A percentile compares a stretch with the other conserved stretches of the same genome.
These are phyloP conservation scores for Chlorops oryzae DNA, from an alignment of 1,140 invertebrate genomes.

Conservation along the genomic window DNA sequence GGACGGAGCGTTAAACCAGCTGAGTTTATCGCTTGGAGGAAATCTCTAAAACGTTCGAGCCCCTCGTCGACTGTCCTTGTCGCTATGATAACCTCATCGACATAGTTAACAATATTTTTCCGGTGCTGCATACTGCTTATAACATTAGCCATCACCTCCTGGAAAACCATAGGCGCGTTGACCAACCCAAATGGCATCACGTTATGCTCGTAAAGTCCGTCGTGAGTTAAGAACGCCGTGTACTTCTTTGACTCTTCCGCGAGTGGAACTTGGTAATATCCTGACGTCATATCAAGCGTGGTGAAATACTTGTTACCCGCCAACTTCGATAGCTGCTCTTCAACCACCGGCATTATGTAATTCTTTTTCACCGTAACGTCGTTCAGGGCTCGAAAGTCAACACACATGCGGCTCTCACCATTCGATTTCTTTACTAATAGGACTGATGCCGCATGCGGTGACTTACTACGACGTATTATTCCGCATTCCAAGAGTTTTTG, in stretches of 20 bases:
- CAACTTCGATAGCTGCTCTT: conserved; percentile 46
- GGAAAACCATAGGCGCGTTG: conserved; percentile 49
- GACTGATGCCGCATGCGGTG: conserved; percentile 48
- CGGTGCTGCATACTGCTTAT: neutral
- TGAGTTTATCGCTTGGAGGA: conserved; percentile 15
- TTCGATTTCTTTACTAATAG: conserved; percentile 51
- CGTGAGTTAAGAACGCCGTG: conserved; percentile 23
- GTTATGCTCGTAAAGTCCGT: conserved; percentile 35
- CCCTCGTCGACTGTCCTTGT: conserved; percentile 19
- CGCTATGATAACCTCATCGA: conserved; percentile 20
- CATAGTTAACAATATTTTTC: conserved; percentile 10
- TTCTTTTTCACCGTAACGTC: conserved; percentile 28
- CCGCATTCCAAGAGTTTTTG: conserved; percentile 31
- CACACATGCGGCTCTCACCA: conserved; percentile 22
- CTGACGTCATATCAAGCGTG: conserved; percentile 47
- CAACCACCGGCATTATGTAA: conserved; percentile 53
- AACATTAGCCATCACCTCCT: conserved; percentile 13
- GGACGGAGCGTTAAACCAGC: conserved; percentile 14
- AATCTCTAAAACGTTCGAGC: conserved; percentile 16
- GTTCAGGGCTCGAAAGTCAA: conserved; percentile 33
- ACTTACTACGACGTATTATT: conserved; percentile 45
- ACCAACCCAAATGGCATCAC: conserved; percentile 49
- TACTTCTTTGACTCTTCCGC: conserved; percentile 18
- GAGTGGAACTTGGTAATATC: conserved; percentile 48
- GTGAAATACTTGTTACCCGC: conserved; percentile 42